Percentiles rank a stretch among this genome's conserved stretches.
phyloP scores from a whole-genome alignment of 2,888 invertebrate species.

The Oeneis ivallda region DNA sequence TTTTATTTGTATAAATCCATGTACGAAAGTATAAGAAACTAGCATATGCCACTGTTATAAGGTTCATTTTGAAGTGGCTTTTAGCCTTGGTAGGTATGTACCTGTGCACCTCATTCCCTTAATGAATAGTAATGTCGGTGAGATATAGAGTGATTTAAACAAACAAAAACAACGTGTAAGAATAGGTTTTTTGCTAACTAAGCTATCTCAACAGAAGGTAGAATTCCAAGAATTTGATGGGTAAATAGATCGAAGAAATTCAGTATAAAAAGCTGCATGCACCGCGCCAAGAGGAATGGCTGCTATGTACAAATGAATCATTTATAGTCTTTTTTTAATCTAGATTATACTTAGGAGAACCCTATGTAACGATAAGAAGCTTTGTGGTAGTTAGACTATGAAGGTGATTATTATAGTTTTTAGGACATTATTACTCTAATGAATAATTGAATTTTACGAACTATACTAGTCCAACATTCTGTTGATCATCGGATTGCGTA shows the following conservation, averaged over 20 bases:
- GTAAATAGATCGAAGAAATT: neutral
- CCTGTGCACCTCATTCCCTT: constrained; percentile 37
- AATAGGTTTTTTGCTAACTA: constrained; percentile 26
- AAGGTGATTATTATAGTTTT: too few relatives aligned
- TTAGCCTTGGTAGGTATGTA: constrained; percentile 19
- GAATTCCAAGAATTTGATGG: neutral
- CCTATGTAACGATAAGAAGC: too few relatives aligned
- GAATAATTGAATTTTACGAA: too few relatives aligned
- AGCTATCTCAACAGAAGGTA: constrained; percentile 6
- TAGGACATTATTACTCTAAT: too few relatives aligned
- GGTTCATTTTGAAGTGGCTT: constrained; percentile 30
- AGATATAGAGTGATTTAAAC: constrained; percentile 37
- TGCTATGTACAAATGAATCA: too few relatives aligned
- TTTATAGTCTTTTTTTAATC: too few relatives aligned
- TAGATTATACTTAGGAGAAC: too few relatives aligned
- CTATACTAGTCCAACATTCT: too few relatives aligned
- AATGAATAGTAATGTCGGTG: constrained; percentile 41
- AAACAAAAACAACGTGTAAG: constrained; percentile 31
- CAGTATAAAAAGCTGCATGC: too few relatives aligned
- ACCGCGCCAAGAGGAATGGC: too few relatives aligned
- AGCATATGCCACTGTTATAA: constrained; percentile 26
- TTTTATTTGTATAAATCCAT: constrained; percentile 31
- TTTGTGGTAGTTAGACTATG: too few relatives aligned
- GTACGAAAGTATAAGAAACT: constrained; percentile 31
- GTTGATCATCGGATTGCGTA: neutral